Evolutionary conservation across 2,797 vertebrate species (phyloP).

Genomic region (Ciconia nigra): DNA sequence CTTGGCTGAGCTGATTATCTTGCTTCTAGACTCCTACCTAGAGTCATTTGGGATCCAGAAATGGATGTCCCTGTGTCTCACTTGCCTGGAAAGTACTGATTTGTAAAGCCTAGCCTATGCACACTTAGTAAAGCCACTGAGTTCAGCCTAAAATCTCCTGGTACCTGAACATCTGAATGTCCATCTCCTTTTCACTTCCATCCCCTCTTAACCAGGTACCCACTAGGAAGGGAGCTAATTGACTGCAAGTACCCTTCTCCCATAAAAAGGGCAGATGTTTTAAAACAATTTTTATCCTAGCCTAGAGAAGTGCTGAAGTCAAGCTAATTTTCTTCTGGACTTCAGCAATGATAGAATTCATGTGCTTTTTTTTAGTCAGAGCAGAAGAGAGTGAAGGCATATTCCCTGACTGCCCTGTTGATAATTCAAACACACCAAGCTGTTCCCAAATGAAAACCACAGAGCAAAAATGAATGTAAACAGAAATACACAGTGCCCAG

Average conservation of each 20-base stretch:
- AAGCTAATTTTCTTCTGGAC: background rate
- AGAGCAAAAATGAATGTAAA: slow-evolving; percentile 26
- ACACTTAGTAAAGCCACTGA: background rate
- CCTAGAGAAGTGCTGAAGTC: background rate
- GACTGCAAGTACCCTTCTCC: background rate
- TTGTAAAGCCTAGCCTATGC: background rate
- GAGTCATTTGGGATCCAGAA: background rate
- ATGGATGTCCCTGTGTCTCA: background rate
- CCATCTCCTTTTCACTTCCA: background rate
- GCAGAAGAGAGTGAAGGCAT: background rate
- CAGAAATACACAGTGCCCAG: slow-evolving; percentile 31
- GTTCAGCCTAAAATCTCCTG: background rate
- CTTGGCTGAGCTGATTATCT: background rate
- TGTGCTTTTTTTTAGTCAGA: background rate
- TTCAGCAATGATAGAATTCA: background rate
- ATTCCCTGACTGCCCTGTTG: background rate
- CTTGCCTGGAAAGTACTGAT: background rate
- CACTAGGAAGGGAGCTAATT: background rate
- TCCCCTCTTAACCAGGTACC: background rate
- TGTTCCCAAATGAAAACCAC: slow-evolving; percentile 30
- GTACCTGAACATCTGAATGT: background rate
- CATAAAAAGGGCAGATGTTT: background rate
- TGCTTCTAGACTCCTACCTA: background rate
- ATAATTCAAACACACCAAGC: background rate
- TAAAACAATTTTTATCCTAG: background rate